Conservation (phyloP, 2,888 invertebrate genomes). For the Aplocera efformata region DNA sequence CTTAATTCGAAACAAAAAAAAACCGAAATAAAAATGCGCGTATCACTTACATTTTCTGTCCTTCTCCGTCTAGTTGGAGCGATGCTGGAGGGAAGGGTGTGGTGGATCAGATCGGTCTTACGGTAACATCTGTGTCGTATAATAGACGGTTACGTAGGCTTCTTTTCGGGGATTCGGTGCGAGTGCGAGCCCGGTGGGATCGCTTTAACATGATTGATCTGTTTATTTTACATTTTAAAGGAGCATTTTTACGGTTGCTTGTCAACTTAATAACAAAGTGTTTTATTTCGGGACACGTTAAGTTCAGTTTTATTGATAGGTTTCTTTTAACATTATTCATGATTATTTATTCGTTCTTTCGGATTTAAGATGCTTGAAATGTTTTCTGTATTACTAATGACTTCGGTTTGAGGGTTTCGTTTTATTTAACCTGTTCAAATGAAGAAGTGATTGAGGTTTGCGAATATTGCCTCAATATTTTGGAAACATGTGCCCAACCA, state of each 20-base stretch:
- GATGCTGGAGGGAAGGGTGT: constrained; percentile 49
- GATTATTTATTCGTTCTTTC: constrained; percentile 49
- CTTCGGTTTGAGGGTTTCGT: constrained; percentile 1
- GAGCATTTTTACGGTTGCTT: constrained; percentile 80
- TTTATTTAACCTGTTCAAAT: no score
- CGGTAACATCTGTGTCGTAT: constrained; percentile 78
- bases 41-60: constrained; percentile 71
- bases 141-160: constrained; percentile 79
- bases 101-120: constrained; percentile 62
- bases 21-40: constrained; percentile 56
- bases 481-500: no score
- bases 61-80: constrained; percentile 39
- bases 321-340: constrained; percentile 72
- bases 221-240: constrained; percentile 81
- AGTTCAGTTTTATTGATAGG: constrained; percentile 79
- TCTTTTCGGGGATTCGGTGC: constrained; percentile 74
- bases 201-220: constrained; percentile 80
- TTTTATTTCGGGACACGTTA: constrained; percentile 77
- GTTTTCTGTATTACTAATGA: constrained; percentile 33
- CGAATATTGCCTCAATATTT: no score
- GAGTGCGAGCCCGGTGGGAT: constrained; percentile 76
- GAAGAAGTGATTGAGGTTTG: no score
- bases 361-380: constrained; percentile 45
- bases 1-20: constrained; percentile 76
- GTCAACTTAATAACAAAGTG: constrained; percentile 80